A percentile compares a stretch with the other conserved stretches of the same genome.
Conservation (phyloP, 2,797 vertebrate genomes). For the Etheostoma nigrum region DNA sequence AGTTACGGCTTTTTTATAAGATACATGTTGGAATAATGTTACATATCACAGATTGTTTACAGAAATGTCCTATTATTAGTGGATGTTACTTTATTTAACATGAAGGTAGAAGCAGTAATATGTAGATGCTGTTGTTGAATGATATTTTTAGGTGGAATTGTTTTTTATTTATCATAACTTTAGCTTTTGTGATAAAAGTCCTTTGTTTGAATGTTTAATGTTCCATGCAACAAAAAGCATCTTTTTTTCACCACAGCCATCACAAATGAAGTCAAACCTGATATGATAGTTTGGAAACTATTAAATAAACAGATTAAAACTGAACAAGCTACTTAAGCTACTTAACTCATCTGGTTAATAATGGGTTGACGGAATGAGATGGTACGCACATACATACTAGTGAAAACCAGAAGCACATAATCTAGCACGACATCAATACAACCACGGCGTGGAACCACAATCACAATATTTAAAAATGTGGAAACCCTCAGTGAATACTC, state of each 20-base stretch:
- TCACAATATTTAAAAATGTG: conserved; percentile 63
- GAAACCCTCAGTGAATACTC: conserved; percentile 86
- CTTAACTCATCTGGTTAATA: conserved; percentile 18
- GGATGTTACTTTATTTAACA: too few species aligned
- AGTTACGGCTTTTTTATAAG: too few species aligned
- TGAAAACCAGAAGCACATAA: conserved; percentile 52
- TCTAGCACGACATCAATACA: conserved; percentile 58
- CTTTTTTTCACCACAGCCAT: conserved; percentile 33
- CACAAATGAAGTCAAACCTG: conserved; percentile 40
- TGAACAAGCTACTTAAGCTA: background rate
- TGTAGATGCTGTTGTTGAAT: too few species aligned
- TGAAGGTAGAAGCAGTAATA: too few species aligned
- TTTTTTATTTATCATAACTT: too few species aligned
- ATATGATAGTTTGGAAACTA: conserved; percentile 34
- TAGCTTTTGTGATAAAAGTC: too few species aligned
- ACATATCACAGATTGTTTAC: too few species aligned
- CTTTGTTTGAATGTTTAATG: too few species aligned
- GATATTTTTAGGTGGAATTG: too few species aligned
- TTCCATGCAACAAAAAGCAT: conserved; percentile 2
- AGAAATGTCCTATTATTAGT: too few species aligned
- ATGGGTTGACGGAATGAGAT: conserved; percentile 55
- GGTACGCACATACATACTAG: conserved; percentile 50
- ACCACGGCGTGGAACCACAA: conserved; percentile 65
- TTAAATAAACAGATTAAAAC: conserved; percentile 14
- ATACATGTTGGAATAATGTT: too few species aligned